Conservation (phyloP, 2,888 invertebrate genomes). For the Cryptops parisi region DNA sequence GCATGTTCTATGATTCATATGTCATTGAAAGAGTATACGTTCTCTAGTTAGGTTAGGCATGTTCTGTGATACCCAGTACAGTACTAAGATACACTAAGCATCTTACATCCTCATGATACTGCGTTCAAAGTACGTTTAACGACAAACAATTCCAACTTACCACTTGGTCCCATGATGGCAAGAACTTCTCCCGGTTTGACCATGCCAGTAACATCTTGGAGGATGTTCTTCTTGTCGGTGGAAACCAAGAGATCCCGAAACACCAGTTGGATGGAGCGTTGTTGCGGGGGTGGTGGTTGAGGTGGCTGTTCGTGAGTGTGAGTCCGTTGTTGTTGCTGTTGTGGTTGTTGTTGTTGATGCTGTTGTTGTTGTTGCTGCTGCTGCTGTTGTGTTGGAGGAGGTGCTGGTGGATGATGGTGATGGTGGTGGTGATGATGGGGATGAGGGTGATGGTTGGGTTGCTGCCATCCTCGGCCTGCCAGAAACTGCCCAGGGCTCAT, state of each 20-base stretch:
- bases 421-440: conserved; percentile 6
- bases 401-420: background rate
- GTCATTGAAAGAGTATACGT: no score
- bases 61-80: no score
- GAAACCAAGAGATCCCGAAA: conserved; percentile 25
- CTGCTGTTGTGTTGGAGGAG: no score
- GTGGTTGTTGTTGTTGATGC: background rate
- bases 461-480: conserved; percentile 1
- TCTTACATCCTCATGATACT: no score
- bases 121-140: no score
- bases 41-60: no score
- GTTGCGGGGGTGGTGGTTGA: background rate
- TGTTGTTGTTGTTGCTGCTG: background rate
- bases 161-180: conserved; percentile 69
- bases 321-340: background rate
- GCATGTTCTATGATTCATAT: no score
- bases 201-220: conserved; percentile 54
- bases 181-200: conserved; percentile 61
- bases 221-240: conserved; percentile 42
- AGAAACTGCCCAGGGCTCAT: conserved; percentile 10
- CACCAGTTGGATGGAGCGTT: conserved; percentile 19
- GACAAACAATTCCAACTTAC: no score
- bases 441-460: background rate
- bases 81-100: no score
- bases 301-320: background rate